These are phyloP conservation scores for Solenodon paradoxus DNA, from an alignment of 2,113 vertebrate genomes.

Conservation along the genomic window DNA sequence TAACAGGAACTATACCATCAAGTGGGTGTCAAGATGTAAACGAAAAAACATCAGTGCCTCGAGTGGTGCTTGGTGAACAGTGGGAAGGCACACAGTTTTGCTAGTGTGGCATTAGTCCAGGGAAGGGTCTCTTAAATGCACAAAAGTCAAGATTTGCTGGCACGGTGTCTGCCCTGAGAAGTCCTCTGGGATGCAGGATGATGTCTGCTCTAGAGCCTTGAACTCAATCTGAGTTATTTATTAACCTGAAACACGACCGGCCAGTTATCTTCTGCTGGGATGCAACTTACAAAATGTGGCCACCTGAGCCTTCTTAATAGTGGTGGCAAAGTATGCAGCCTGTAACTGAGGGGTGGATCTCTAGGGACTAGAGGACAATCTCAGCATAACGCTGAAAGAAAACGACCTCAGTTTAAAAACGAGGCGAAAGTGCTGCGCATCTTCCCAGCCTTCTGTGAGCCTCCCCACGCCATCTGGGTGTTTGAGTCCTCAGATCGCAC, in stretches of 20 bases:
- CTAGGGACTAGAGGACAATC: neutral
- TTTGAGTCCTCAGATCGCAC: neutral
- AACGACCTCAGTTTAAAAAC: neutral
- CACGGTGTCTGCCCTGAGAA: neutral
- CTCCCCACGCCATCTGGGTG: fast-evolving
- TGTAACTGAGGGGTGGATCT: neutral
- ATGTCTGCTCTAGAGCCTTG: neutral
- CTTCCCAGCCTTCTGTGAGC: neutral
- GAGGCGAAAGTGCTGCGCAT: neutral
- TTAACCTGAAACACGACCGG: neutral
- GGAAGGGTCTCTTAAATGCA: neutral
- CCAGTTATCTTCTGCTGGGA: neutral
- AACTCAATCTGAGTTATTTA: neutral
- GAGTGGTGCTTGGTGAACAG: neutral
- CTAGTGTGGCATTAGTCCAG: neutral
- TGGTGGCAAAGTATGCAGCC: neutral
- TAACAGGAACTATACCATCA: neutral
- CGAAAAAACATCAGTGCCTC: neutral
- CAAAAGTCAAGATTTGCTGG: neutral
- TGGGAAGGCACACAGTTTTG: neutral
- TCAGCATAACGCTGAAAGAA: neutral
- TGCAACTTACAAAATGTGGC: neutral
- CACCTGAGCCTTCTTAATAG: neutral
- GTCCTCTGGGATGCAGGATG: neutral
- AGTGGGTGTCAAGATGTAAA: neutral